Evolutionary conservation across 1,140 invertebrate species (phyloP), one percentile per base, ranked within the genome.

Genomic region (Hestina assimilis): DNA sequence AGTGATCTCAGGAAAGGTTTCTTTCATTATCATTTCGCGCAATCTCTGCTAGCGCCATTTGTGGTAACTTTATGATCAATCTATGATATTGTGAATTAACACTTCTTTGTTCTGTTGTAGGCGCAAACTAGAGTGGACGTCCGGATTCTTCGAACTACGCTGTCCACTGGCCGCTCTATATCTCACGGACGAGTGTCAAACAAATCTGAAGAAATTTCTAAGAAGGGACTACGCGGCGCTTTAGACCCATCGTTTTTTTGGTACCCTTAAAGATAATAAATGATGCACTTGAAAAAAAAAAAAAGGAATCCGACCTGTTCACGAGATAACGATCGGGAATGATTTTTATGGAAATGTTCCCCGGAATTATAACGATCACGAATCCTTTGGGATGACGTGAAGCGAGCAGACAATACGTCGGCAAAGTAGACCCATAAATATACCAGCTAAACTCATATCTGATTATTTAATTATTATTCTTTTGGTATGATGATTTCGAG

Each of bases 261-360:
- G 76, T 82, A 66, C 71, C 69, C 62, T 74, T 79, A 79, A 82
- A 86, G 76, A 87, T 87, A 87, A 87, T 85, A 87, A 87, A 87
- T 84, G 84, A 87, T 82, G 79, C 75, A 69, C 71, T 75, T 69
- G 59, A 65, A 69, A 81, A 80, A 82, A 83, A 83, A 85, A 81
- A 82, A 83, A 83, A 85, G 79, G 66, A 77, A 77, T 79, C 78
- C 78, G 81, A 88, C 84, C 84, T 88, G 83, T 83, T 86, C 81
- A 74, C 59, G 62, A 83, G 84, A 88, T 88, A 88, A 85, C 74
- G 74, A 88, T 88, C 84, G 51, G 71, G 75, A 81, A 84, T 82
- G 66, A 88, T 86, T 88, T 87, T 88, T 88, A 88, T 88, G 83
- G 83, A 83, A 88, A 88, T 84, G 71, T 71, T 81, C 72, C 51